Evolutionary conservation across 1,140 invertebrate species (phyloP).

Genomic region (Babylonia areolata): DNA sequence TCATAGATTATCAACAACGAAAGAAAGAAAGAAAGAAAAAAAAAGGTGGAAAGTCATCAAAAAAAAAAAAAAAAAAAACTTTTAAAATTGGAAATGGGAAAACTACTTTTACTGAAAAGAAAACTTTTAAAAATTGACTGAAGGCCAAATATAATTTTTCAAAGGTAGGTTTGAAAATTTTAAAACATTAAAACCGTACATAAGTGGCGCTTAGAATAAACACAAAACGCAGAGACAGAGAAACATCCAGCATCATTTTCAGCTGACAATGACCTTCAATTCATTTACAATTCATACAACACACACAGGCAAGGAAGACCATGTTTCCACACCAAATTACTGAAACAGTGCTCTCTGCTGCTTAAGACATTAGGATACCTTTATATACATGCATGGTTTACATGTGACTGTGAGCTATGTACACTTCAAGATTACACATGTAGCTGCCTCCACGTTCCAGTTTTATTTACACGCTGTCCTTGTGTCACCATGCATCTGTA

Average conservation of each 20-base stretch:
- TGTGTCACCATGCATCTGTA: neutral
- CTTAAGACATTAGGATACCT: neutral
- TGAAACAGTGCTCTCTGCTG: neutral
- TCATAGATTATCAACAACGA: too few species aligned
- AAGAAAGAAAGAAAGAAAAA: too few species aligned
- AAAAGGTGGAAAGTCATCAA: too few species aligned
- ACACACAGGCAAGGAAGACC: neutral
- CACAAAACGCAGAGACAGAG: neutral
- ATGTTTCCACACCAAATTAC: neutral
- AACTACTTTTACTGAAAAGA: too few species aligned
- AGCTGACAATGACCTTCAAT: neutral
- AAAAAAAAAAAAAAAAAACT: too few species aligned
- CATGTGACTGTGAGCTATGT: neutral
- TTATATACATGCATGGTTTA: neutral
- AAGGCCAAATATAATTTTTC: too few species aligned
- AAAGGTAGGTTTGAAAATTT: too few species aligned
- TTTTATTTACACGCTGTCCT: neutral
- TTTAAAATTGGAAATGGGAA: too few species aligned
- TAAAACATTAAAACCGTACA: too few species aligned
- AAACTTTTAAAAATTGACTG: too few species aligned
- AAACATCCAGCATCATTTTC: neutral
- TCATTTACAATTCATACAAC: too few species aligned
- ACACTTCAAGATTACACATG: neutral
- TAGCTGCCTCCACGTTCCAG: neutral
- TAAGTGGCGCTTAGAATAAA: too few species aligned